Percentiles rank a stretch among this genome's conserved stretches.
phyloP scores from a whole-genome alignment of 37 sponge, comb jelly and placozoan species.

The Bolinopsis microptera region DNA sequence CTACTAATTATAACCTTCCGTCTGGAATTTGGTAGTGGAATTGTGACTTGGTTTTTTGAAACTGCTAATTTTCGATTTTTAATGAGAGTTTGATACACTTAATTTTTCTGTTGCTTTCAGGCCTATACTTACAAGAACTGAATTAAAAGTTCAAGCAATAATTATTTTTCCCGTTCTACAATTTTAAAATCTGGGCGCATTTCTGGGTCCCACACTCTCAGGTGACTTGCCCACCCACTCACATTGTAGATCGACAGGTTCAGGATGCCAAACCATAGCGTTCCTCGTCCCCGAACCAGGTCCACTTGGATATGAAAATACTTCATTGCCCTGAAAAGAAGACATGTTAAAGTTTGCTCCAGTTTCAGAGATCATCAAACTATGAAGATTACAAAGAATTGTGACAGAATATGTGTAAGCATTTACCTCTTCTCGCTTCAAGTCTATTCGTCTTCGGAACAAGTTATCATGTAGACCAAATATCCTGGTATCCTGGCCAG shows the following conservation, averaged over 20 bases:
- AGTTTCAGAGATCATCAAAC: background rate
- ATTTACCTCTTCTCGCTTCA: background rate
- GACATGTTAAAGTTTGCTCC: background rate
- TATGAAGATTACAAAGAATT: background rate
- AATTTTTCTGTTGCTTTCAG: no score
- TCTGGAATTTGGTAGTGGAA: no score
- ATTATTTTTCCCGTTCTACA: no score
- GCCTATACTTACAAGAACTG: no score
- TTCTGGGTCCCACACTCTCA: no score
- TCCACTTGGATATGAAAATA: background rate
- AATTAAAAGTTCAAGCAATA: no score
- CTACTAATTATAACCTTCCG: no score
- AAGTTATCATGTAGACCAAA: conserved; percentile 11
- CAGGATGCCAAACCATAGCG: background rate
- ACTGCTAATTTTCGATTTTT: no score
- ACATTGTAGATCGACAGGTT: background rate
- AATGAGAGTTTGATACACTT: no score
- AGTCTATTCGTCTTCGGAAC: background rate
- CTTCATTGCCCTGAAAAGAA: background rate
- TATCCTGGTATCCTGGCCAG: conserved; percentile 16
- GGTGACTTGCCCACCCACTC: no score
- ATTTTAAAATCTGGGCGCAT: no score
- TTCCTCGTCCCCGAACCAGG: background rate
- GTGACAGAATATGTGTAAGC: background rate
- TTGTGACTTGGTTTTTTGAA: no score